These are phyloP conservation scores for Pachyseris speciosa DNA, from an alignment of 64 coral and sea anemone genomes.

Conservation along the genomic window DNA sequence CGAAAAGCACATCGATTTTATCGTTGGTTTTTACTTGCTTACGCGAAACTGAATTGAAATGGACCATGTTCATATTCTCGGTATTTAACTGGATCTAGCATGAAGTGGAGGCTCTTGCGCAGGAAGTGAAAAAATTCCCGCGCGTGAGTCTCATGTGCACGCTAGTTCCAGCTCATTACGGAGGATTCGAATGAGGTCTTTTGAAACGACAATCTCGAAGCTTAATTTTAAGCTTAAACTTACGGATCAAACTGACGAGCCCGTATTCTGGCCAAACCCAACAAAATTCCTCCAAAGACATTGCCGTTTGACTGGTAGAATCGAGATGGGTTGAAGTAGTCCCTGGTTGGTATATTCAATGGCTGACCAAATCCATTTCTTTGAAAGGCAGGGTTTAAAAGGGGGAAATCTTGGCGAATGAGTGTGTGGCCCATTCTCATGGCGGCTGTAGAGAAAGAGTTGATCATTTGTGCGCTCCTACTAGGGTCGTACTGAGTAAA, in stretches of 20 bases:
- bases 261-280: neutral
- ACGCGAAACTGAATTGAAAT: too few relatives aligned
- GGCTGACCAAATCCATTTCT: neutral
- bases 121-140: too few relatives aligned
- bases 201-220: too few relatives aligned
- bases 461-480: neutral
- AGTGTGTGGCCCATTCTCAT: slow-evolving; percentile 69
- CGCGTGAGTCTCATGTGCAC: too few relatives aligned
- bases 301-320: neutral
- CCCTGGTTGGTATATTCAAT: neutral
- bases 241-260: neutral
- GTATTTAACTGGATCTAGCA: too few relatives aligned
- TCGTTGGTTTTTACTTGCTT: too few relatives aligned
- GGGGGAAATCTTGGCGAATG: neutral
- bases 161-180: too few relatives aligned
- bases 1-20: too few relatives aligned
- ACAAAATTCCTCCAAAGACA: neutral
- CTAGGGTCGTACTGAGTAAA: neutral
- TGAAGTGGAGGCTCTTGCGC: too few relatives aligned
- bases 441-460: slow-evolving; percentile 49
- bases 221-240: too few relatives aligned
- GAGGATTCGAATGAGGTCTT: too few relatives aligned
- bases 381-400: neutral
- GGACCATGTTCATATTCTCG: too few relatives aligned
- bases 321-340: neutral